phyloP scores from a whole-genome alignment of 1,140 invertebrate genomes.

The Hylaeus anthracinus region DNA sequence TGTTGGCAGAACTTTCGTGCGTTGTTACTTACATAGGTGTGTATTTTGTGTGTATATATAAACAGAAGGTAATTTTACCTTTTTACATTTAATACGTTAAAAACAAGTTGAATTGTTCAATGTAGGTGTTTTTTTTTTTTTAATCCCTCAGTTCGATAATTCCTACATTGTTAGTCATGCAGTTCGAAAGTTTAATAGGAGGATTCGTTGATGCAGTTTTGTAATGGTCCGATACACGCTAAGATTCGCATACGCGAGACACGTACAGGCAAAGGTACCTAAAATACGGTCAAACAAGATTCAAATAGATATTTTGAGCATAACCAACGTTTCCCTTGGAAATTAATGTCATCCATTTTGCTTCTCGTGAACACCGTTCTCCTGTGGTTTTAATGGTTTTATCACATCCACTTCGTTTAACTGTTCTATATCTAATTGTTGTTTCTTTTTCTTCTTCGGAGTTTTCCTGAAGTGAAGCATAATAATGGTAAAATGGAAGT shows the following conservation, averaged over 20 bases:
- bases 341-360: slow-evolving; percentile 69
- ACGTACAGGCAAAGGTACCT: slow-evolving; percentile 21
- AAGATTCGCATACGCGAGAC: background rate
- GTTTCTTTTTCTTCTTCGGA: slow-evolving; percentile 62
- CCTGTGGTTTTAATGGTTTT: slow-evolving; percentile 69
- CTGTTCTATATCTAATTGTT: slow-evolving; percentile 66
- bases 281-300: slow-evolving; percentile 45
- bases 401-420: slow-evolving; percentile 67
- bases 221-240: background rate
- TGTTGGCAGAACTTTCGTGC: slow-evolving; percentile 37
- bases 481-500: background rate
- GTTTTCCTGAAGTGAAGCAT: slow-evolving; percentile 52
- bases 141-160: background rate
- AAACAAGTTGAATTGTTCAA: background rate
- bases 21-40: slow-evolving; percentile 21
- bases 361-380: slow-evolving; percentile 74
- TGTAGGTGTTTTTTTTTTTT: background rate
- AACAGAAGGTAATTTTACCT: slow-evolving; percentile 19
- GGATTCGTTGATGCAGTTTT: slow-evolving; percentile 1
- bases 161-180: background rate
- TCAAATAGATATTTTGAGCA: slow-evolving; percentile 61
- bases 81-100: slow-evolving; percentile 13
- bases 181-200: slow-evolving; percentile 5
- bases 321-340: slow-evolving; percentile 29
- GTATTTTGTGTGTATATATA: slow-evolving; percentile 6